Percentiles rank a stretch among this genome's conserved stretches.
Evolutionary conservation across 2,888 invertebrate species (phyloP).

Genomic region (Spatulosminthurus flaviceps): DNA sequence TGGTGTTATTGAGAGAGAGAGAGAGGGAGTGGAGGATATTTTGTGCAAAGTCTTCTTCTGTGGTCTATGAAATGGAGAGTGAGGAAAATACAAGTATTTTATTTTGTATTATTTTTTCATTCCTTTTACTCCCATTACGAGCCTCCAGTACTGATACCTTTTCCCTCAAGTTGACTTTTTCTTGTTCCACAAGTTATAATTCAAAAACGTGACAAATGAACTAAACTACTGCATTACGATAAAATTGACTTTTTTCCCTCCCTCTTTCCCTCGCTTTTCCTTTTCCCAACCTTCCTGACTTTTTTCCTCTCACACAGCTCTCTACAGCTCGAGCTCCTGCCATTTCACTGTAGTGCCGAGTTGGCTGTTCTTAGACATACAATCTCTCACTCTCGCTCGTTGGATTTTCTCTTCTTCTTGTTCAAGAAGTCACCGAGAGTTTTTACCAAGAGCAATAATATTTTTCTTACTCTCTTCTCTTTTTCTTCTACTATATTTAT

Average conservation of each 20-base stretch:
- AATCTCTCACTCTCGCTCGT: slow-evolving; percentile 27
- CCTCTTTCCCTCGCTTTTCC: slow-evolving; percentile 32
- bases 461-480: background rate
- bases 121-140: slow-evolving; percentile 23
- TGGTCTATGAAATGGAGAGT: slow-evolving; percentile 11
- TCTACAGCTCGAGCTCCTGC: no score
- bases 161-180: slow-evolving; percentile 39
- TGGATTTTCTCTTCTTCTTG: slow-evolving; percentile 1
- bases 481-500: background rate
- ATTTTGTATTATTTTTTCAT: slow-evolving; percentile 30
- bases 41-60: slow-evolving; percentile 7
- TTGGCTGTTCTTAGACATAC: slow-evolving; percentile 6
- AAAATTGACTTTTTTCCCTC: slow-evolving; percentile 47
- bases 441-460: slow-evolving; percentile 20
- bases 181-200: slow-evolving; percentile 47
- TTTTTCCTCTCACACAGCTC: background rate
- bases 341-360: background rate
- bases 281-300: background rate
- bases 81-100: slow-evolving; percentile 13
- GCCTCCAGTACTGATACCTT: slow-evolving; percentile 6
- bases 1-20: background rate
- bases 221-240: slow-evolving; percentile 49
- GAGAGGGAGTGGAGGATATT: background rate
- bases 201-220: slow-evolving; percentile 49
- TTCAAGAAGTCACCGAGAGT: background rate